Percentiles rank a stretch among this genome's conserved stretches.
Evolutionary conservation across 1,140 invertebrate genomes (phyloP).

Genomic region (Bombyx mori): DNA sequence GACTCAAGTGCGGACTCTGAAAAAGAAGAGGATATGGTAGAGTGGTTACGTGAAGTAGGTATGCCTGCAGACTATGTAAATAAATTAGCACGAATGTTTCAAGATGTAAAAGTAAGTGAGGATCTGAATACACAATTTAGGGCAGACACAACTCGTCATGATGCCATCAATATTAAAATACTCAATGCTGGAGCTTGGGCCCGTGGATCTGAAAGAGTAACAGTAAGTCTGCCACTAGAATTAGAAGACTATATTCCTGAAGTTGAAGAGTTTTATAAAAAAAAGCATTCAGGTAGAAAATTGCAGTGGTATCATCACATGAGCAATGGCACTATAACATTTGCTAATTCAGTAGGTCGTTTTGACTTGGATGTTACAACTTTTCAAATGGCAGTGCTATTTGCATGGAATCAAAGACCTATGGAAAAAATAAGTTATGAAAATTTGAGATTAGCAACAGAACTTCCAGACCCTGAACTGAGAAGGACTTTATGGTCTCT

Average conservation of each 20-base stretch:
- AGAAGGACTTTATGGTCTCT: conserved; percentile 97
- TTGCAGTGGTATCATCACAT: conserved; percentile 99
- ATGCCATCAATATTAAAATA: conserved; percentile 92
- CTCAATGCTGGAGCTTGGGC: conserved; percentile 99
- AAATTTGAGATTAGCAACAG: conserved; percentile 95
- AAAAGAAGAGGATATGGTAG: conserved; percentile 99
- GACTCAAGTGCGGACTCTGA: conserved; percentile 98
- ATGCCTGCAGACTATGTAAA: conserved; percentile 99
- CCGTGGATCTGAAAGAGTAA: conserved; percentile 91
- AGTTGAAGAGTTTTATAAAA: conserved; percentile 95
- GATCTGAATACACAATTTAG: conserved; percentile 97
- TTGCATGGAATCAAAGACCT: conserved; percentile 98
- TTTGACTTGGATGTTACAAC: conserved; percentile 99
- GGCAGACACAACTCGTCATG: conserved; percentile 77
- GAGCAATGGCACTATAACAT: conserved; percentile 98
- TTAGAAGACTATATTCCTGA: conserved; percentile 99
- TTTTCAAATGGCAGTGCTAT: conserved; percentile 99
- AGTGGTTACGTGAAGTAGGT: conserved; percentile 94
- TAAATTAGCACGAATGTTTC: conserved; percentile 96
- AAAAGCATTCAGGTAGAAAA: conserved; percentile 98
- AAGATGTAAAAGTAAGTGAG: conserved; percentile 99
- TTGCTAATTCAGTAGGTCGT: conserved; percentile 92
- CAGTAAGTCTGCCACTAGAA: conserved; percentile 96
- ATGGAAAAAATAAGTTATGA: conserved; percentile 94
- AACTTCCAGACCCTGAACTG: conserved; percentile 96